Evolutionary conservation across 2,113 vertebrate species (phyloP), one percentile per base, ranked within the genome.

Genomic region (Passer montanus): DNA sequence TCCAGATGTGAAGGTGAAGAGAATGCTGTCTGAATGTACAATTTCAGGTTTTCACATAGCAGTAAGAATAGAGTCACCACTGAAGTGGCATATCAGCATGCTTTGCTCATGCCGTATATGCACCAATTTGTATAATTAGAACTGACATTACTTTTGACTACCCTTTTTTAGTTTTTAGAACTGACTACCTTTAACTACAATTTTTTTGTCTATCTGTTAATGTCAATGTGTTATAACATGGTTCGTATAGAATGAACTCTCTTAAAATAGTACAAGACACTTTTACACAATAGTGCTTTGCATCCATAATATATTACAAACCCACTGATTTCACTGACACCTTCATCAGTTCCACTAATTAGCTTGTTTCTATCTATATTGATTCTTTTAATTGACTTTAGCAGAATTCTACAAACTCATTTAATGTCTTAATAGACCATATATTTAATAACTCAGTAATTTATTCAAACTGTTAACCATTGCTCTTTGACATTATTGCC

Each of bases 381-480:
- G 53, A 76, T 33, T 72, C 35, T 86, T 83, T 90, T 72, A 44
- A 81, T 72, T 95, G 75, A 94, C 44, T 73, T 93, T 67, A 76
- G 58, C 13, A 95, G 67, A 95, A 80, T 59, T 50, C 39, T 94
- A 91, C 39, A 80, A 93, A 81, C n/a, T 84, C 33, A 41, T 73
- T 86, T 83, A 81, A 28, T 87, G 59, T 77, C 64, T 86, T 96
- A 94, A 88, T 46, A 81, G 72, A 92, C 86, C 22, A 50, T 63
- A 53, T 56, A 97, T 87, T 91, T 55, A 89, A 60, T 68, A 59
- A 26, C 39, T 96, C 39, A 80, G 78, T 93, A 94, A 93, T 91
- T 94, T 93, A 83, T 96, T 96, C 83, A 89, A 89, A 37, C 27
- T 85, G 31, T 70, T 70, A 93, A 69, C 70, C 72, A 77, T 59